A percentile compares a stretch with the other conserved stretches of the same genome.
These are phyloP conservation scores for Mesorhabditis sp. DNA, from an alignment of 2,888 invertebrate genomes.

Conservation along the genomic window DNA sequence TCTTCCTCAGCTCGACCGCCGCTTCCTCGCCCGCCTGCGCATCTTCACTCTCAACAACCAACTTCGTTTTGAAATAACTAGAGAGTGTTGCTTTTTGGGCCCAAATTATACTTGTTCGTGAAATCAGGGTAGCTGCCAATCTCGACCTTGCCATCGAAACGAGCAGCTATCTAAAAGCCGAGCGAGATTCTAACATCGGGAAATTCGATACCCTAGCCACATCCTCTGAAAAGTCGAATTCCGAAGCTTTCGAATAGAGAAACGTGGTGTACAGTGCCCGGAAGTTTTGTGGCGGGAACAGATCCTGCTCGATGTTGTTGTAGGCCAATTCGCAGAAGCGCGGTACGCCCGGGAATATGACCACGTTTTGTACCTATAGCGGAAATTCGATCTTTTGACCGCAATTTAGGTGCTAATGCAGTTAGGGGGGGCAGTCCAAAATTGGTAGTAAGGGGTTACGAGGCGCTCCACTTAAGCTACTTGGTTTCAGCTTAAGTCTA, in stretches of 20 bases:
- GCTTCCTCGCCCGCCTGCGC: conserved; percentile 27
- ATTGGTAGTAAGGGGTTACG: too few relatives aligned
- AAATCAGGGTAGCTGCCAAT: conserved; percentile 68
- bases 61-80: conserved; percentile 64
- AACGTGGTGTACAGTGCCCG: conserved; percentile 35
- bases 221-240: conserved; percentile 46
- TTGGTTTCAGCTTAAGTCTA: too few relatives aligned
- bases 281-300: conserved; percentile 44
- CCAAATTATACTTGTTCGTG: conserved; percentile 58
- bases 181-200: background rate
- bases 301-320: conserved; percentile 56
- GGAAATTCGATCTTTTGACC: background rate
- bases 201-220: background rate
- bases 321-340: conserved; percentile 62
- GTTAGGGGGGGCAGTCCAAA: too few relatives aligned
- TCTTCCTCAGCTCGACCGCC: conserved; percentile 24
- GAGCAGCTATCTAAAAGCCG: conserved; percentile 57
- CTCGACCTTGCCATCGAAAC: conserved; percentile 62
- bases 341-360: conserved; percentile 73
- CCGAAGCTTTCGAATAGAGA: conserved; percentile 59
- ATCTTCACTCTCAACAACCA: conserved; percentile 64
- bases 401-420: too few relatives aligned
- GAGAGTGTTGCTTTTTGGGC: conserved; percentile 10
- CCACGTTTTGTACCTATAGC: conserved; percentile 64
- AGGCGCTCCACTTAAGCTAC: too few relatives aligned